Evolutionary conservation across 1,140 invertebrate genomes (phyloP).

Genomic region (Drosophila obscura): DNA sequence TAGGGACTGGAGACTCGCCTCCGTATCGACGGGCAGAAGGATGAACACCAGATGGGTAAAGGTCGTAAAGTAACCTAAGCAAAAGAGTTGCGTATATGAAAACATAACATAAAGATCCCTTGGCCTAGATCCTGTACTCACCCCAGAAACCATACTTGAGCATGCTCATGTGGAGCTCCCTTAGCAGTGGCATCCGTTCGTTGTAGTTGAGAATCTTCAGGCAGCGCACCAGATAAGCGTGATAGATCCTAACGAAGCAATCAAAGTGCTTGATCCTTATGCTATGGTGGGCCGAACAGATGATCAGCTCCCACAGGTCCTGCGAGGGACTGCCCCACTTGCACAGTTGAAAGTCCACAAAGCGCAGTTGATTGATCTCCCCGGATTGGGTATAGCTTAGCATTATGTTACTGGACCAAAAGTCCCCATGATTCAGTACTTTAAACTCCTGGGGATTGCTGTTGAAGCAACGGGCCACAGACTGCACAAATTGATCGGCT

Average conservation of each 20-base stretch:
- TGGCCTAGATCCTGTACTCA: neutral
- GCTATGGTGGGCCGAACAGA: conserved; percentile 68
- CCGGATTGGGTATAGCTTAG: conserved; percentile 72
- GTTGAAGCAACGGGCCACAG: conserved; percentile 63
- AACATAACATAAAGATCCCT: neutral
- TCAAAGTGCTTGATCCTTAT: conserved; percentile 74
- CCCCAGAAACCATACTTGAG: conserved; percentile 78
- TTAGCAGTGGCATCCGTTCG: conserved; percentile 62
- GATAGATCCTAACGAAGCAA: conserved; percentile 72
- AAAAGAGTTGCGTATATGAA: too few relatives aligned
- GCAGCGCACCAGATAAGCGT: conserved; percentile 65
- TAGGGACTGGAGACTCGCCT: conserved; percentile 61
- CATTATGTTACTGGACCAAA: conserved; percentile 84
- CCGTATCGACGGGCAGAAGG: conserved; percentile 66
- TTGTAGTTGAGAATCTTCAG: conserved; percentile 62
- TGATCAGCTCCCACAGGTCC: conserved; percentile 81
- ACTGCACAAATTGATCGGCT: conserved; percentile 71
- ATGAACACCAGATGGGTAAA: conserved; percentile 77
- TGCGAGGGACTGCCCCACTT: conserved; percentile 80
- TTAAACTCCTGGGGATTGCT: conserved; percentile 85
- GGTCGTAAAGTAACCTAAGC: conserved; percentile 70
- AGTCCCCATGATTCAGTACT: conserved; percentile 88
- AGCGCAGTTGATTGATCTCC: conserved; percentile 74
- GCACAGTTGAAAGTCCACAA: conserved; percentile 84
- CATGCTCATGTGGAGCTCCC: conserved; percentile 75